Evolutionary conservation across 2,113 vertebrate species (phyloP), one percentile per base, ranked within the genome.

Genomic region (Equus przewalskii): DNA sequence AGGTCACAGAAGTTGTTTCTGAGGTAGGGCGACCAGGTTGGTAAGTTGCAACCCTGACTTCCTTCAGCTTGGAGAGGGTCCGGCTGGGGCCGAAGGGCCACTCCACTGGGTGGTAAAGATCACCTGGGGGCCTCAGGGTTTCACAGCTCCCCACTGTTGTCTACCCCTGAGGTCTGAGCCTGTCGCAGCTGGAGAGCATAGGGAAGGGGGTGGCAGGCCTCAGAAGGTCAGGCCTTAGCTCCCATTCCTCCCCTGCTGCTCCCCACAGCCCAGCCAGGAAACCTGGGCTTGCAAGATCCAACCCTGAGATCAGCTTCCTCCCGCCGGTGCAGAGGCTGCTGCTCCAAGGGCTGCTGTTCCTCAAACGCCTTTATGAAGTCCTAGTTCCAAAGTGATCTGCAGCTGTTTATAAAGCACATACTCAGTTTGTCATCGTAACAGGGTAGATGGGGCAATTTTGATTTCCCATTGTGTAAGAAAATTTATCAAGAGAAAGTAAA

Each of bases 401-500:
- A 44, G 11, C 72, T 82, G 49, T 94, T 92, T 94, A 89, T 51
- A 86, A 82, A 92, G 79, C 46, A 26, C 36, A 51, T n/a, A 3
- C n/a, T 94, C 30, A 76, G 36, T 92, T 79, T 65, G 65, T 75
- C 58, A 58, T 76, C 11, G 16, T 92, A 92, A 85, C 73, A 81
- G 82, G 79, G 67, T 70, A 76, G 94, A 92, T 60, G 84, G 92
- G 62, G 15, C 73, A 46, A n/a, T 89, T 75, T 64, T n/a, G 78
- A 58, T 70, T 78, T 78, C 73, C n/a, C 12, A 13, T 49, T 21
- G 62, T 28, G 21, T n/a, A 44, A 73, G 36, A 26, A 65, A 56
- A 51, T 56, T 21, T 79, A 75, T 54, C 85, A 70, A 81, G 64
- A 94, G 79, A 51, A 69, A 89, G 72, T 33, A 85, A 16, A 2